phyloP scores from a whole-genome alignment of 2,797 vertebrate genomes.

The Fringilla coelebs region DNA sequence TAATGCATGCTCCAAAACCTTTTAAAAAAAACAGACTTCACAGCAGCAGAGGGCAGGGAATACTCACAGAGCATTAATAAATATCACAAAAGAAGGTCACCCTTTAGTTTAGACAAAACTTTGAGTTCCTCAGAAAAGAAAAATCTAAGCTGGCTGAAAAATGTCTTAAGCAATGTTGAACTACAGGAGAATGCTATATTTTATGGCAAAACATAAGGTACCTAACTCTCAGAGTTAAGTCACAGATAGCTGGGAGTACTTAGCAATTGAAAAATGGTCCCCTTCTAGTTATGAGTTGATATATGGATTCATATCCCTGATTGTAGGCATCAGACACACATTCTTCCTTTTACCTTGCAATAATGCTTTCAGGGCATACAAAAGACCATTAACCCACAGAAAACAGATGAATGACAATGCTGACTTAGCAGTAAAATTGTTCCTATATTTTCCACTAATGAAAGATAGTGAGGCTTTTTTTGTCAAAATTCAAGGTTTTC shows the following conservation, averaged over 20 bases:
- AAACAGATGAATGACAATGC: not conserved
- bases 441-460: not conserved
- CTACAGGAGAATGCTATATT: not conserved
- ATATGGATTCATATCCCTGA: not conserved
- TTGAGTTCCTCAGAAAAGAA: not conserved
- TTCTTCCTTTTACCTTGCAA: not conserved
- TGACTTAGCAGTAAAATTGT: not conserved
- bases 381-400: not conserved
- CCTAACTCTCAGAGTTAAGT: not conserved
- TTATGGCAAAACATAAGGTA: not conserved
- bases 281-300: not conserved
- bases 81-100: not conserved
- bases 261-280: not conserved
- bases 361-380: not conserved
- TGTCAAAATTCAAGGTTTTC: not conserved
- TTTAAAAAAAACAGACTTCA: not conserved
- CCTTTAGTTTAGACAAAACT: not conserved
- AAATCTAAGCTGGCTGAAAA: not conserved
- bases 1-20: not conserved
- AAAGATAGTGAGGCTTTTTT: accelerated
- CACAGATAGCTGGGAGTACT: not conserved
- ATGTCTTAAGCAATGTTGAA: not conserved
- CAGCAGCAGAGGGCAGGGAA: not conserved
- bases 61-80: not conserved
- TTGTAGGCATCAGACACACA: not conserved